Evolutionary conservation across 2,888 invertebrate species (phyloP).

Genomic region (Dicycla oo): DNA sequence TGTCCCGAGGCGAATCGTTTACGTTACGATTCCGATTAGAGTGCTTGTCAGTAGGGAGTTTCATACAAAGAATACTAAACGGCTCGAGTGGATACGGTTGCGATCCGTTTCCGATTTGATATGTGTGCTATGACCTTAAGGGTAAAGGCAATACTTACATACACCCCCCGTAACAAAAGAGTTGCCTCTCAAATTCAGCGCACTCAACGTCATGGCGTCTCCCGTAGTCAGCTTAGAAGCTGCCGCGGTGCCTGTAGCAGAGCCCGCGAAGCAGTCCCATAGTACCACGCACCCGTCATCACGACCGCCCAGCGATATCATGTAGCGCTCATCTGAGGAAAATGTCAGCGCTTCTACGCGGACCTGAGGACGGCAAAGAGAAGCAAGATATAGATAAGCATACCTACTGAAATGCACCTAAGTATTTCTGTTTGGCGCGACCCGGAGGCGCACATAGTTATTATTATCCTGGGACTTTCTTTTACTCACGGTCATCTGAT

Average conservation of each 20-base stretch:
- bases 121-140: too few species aligned
- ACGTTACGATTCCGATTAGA: too few species aligned
- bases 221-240: slow-evolving; percentile 93
- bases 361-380: slow-evolving; percentile 83
- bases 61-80: too few species aligned
- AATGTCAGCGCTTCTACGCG: slow-evolving; percentile 96
- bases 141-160: slow-evolving; percentile 85
- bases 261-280: slow-evolving; percentile 93
- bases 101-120: too few species aligned
- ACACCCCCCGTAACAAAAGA: slow-evolving; percentile 95
- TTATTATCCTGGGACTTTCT: too few species aligned
- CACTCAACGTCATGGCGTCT: slow-evolving; percentile 91
- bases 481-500: too few species aligned
- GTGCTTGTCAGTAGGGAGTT: too few species aligned
- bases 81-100: too few species aligned
- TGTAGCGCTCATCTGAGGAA: slow-evolving; percentile 94
- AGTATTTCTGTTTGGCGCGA: too few species aligned
- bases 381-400: neutral
- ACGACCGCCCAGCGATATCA: slow-evolving; percentile 96
- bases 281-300: slow-evolving; percentile 97
- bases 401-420: neutral
- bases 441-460: neutral
- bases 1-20: too few species aligned
- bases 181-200: slow-evolving; percentile 89
- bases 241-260: slow-evolving; percentile 91